phyloP scores from a whole-genome alignment of 2,888 invertebrate species.

The Mesochorus sp. region DNA sequence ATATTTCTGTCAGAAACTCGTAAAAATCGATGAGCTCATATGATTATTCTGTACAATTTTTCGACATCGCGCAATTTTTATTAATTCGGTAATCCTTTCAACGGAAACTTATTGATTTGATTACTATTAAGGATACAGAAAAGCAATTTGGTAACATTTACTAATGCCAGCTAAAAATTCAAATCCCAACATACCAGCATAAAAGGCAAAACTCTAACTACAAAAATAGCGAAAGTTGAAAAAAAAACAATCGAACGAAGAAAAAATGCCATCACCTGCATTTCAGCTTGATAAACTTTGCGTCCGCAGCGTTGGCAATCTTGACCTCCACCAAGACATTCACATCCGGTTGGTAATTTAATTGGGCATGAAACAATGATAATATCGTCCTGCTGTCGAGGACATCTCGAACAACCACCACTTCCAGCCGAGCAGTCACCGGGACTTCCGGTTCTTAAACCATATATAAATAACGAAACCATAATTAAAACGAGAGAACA shows the following conservation, averaged over 20 bases:
- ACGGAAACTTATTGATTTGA: no score
- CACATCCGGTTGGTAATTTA: slow-evolving; percentile 69
- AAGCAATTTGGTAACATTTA: no score
- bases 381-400: slow-evolving; percentile 48
- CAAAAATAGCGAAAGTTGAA: not conserved
- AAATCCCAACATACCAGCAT: no score
- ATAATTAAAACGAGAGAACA: slow-evolving; percentile 54
- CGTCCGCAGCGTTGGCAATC: slow-evolving; percentile 80
- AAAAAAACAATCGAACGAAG: not conserved
- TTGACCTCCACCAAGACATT: slow-evolving; percentile 77
- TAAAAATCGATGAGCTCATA: no score
- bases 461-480: slow-evolving; percentile 45
- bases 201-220: no score
- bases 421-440: slow-evolving; percentile 61
- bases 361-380: slow-evolving; percentile 45
- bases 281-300: slow-evolving; percentile 80
- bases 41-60: no score
- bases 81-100: no score
- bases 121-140: no score
- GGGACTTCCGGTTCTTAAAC: slow-evolving; percentile 60
- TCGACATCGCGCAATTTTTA: no score
- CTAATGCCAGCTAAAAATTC: no score
- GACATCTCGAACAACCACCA: slow-evolving; percentile 43
- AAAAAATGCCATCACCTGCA: slow-evolving; percentile 73
- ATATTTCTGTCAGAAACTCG: no score